These are phyloP conservation scores for Glomeris marginata DNA, from an alignment of 2,888 invertebrate species.

Conservation along the genomic window DNA sequence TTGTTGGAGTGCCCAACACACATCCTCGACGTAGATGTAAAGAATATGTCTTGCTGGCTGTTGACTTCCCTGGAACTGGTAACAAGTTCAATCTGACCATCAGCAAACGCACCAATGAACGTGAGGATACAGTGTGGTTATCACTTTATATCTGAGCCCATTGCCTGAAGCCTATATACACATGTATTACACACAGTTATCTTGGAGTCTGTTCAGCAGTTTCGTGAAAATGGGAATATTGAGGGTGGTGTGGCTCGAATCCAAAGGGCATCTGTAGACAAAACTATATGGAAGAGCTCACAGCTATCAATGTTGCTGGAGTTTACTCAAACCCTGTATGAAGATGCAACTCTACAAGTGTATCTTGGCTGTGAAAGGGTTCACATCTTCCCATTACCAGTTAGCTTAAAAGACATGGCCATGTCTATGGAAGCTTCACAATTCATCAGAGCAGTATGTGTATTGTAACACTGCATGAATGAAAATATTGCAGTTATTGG, in stretches of 20 bases:
- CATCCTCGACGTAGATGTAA: no score
- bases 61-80: constrained; percentile 10
- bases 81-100: constrained; percentile 10
- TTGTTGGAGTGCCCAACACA: no score
- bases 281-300: constrained; percentile 10
- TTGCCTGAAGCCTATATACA: background rate
- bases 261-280: constrained; percentile 11
- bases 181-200: background rate
- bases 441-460: constrained; percentile 10
- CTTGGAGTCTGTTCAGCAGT: no score
- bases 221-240: background rate
- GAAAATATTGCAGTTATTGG: no score
- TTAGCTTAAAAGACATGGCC: constrained; percentile 8
- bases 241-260: constrained; percentile 8
- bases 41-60: background rate
- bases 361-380: constrained; percentile 9
- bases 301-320: constrained; percentile 10
- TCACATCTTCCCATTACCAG: constrained; percentile 6
- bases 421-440: constrained; percentile 2
- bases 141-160: background rate
- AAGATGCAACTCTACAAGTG: constrained; percentile 8
- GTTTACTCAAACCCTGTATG: constrained; percentile 4
- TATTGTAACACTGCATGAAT: background rate
- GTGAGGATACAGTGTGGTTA: constrained; percentile 5
- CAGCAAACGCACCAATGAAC: constrained; percentile 11